Base-by-base conservation (phyloP, 2,888 invertebrate species). In the Scaptomyza caliginosa region DNA sequence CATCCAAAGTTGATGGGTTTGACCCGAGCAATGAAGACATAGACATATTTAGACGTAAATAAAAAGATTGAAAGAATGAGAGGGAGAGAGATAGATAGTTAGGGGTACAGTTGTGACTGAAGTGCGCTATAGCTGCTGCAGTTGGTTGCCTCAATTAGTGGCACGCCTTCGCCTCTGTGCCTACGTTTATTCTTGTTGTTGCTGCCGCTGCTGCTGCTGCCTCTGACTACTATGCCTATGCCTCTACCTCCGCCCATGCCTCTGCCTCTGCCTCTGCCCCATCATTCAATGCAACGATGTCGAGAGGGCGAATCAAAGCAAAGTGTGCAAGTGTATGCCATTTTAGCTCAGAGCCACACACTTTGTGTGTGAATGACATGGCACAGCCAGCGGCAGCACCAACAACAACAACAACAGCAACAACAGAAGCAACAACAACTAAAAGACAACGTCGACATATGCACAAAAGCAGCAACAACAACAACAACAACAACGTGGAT, bases 311-410 rank as follows among this genome's bases (percentile, higher is more conserved):
- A 72, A 72, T 72, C 72, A 72, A 72, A 72, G 77, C 68, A 69
- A 77, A 75, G 80, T 84, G 85, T 75, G 77, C 80, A 76, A 77
- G 80, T 77, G 79, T 75, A 75, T 84, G 79, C 80, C 80, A 81
- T 81, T 84, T 84, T 80, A 77, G 80, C 67, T 70, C 58, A 67
- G 66, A 77, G 79, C 67, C 80, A 36, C 80, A 85, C 81, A 85
- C 81, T 81, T 79, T 82, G 83, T 81, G 80, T 81, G 80, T 85
- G 86, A 79, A 85, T 81, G 86, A 81, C 81, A 81, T 82, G 81
- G 71, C 79, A 67, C 74, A 77, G 73, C 76, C 72, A 63, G 59
- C 46, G 50, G 75, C 72, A 52, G 16, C 48, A 43, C 7, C 67
- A 39, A 28, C 64, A 55, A 30, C 58, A n/a, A 7, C 58, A 59